A percentile compares a stretch with the other conserved stretches of the same genome.
These are phyloP conservation scores for Papilio xuthus DNA, from an alignment of 1,140 invertebrate species.

Conservation along the genomic window DNA sequence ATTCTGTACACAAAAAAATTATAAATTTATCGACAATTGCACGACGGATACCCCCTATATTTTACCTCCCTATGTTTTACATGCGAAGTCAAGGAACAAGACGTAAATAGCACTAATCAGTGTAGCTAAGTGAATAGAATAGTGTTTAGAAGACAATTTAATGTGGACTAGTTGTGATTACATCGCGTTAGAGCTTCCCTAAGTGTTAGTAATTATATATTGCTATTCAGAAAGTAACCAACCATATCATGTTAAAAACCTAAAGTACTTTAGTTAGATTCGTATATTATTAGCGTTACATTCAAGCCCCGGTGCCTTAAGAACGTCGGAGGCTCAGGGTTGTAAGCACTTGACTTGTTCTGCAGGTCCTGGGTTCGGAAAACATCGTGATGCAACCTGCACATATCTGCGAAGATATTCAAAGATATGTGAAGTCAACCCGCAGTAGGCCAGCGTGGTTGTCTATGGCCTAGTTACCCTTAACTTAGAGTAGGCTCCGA, in stretches of 20 bases:
- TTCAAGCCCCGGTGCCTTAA: not conserved
- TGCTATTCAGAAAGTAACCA: not conserved
- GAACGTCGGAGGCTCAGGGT: too few relatives aligned
- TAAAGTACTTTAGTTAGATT: not conserved
- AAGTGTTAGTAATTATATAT: slow-evolving; percentile 30
- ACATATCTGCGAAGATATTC: too few relatives aligned
- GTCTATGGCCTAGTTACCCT: too few relatives aligned
- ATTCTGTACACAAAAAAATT: not conserved
- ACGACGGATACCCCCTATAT: not conserved
- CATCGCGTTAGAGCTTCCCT: not conserved
- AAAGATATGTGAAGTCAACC: too few relatives aligned
- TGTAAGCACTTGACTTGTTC: too few relatives aligned
- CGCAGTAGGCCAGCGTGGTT: too few relatives aligned
- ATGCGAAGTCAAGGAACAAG: slow-evolving; percentile 29
- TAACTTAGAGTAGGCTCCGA: too few relatives aligned
- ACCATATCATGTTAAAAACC: not conserved
- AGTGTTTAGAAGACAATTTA: slow-evolving; percentile 49
- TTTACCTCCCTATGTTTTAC: not conserved
- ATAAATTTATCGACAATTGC: slow-evolving; percentile 4
- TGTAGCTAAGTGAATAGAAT: slow-evolving; percentile 53
- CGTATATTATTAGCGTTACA: not conserved
- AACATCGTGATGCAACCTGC: too few relatives aligned
- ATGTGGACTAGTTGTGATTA: slow-evolving; percentile 36
- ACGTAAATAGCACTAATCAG: slow-evolving; percentile 50
- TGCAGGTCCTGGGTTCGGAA: too few relatives aligned